Percentiles rank a stretch among this genome's conserved stretches.
phyloP scores from a whole-genome alignment of 2,113 vertebrate genomes.

The Heloderma charlesbogerti region DNA sequence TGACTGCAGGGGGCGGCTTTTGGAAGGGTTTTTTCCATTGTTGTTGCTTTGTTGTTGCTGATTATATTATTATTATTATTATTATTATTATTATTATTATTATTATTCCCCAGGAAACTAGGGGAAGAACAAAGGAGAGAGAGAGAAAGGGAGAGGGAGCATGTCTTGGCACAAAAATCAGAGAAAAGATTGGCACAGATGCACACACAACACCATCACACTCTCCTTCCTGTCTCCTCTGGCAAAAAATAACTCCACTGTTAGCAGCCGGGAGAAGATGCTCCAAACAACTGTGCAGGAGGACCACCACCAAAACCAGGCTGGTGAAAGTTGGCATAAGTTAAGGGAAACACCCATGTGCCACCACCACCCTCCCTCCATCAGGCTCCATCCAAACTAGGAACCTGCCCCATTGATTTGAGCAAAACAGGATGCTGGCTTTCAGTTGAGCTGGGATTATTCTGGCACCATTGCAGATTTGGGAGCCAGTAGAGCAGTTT shows the following conservation, averaged over 20 bases:
- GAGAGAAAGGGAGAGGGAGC: neutral
- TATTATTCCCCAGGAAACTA: neutral
- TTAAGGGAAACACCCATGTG: neutral
- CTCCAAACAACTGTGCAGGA: no score
- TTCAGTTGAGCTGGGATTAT: neutral
- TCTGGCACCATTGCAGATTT: neutral
- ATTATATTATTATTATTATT: neutral
- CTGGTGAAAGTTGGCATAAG: slow-evolving; percentile 1
- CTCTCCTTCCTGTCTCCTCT: neutral
- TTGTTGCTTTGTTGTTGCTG: neutral
- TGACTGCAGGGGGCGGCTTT: neutral
- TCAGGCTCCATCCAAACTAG: no score
- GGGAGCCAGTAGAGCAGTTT: neutral
- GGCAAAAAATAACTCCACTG: neutral
- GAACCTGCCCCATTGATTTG: neutral
- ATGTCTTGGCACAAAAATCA: neutral
- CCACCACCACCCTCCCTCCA: no score
- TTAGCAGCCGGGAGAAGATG: neutral
- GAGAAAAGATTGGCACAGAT: neutral
- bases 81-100: neutral
- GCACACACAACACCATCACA: neutral
- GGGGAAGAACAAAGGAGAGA: neutral
- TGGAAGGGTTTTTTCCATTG: neutral
- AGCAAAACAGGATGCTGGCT: neutral
- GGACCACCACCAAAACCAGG: neutral